phyloP scores from a whole-genome alignment of 2,113 vertebrate species.

The Mesembrinibis cayennensis region DNA sequence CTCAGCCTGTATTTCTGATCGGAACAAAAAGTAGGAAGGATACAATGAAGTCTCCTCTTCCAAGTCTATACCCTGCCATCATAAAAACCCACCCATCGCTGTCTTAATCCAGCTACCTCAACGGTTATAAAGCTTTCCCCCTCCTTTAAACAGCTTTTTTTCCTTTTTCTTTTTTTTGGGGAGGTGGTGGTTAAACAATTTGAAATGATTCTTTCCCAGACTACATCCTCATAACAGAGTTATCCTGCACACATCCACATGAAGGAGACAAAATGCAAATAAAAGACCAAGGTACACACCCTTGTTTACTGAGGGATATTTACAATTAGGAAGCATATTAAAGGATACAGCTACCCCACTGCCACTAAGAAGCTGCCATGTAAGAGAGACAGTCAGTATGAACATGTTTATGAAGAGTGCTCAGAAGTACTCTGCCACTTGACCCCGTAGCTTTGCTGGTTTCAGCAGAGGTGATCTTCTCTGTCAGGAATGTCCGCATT shows the following conservation, averaged over 20 bases:
- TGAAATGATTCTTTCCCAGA: background rate
- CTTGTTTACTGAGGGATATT: background rate
- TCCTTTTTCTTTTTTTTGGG: rapidly evolving
- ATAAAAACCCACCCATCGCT: background rate
- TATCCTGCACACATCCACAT: background rate
- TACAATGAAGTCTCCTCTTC: background rate
- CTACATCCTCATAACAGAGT: background rate
- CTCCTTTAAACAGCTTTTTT: background rate
- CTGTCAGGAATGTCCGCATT: conserved; percentile 4
- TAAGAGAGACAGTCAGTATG: background rate
- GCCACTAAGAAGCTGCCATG: background rate
- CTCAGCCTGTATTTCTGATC: background rate
- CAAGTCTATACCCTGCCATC: background rate
- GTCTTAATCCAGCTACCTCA: background rate
- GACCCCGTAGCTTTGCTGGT: background rate
- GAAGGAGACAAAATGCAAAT: background rate
- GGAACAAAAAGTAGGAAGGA: background rate
- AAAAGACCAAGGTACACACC: background rate
- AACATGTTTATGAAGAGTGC: background rate
- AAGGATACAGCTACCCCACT: background rate
- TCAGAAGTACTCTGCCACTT: background rate
- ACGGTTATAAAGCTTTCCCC: background rate
- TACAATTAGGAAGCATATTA: background rate
- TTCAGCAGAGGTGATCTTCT: conserved; percentile 3
- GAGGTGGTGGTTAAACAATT: background rate